phyloP scores from a whole-genome alignment of 2,113 vertebrate species.

The Triplophysa rosa region DNA sequence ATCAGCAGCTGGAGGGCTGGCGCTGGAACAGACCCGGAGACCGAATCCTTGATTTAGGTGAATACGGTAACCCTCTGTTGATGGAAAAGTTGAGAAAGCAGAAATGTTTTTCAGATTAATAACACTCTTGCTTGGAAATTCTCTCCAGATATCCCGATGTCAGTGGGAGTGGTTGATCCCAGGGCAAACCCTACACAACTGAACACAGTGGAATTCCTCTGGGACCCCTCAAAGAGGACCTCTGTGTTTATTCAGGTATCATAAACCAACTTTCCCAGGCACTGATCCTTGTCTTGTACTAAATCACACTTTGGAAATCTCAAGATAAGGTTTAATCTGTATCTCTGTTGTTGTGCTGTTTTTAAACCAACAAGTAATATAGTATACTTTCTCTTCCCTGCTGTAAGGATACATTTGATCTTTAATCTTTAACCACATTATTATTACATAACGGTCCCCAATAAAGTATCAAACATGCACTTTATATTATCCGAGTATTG shows the following conservation, averaged over 20 bases:
- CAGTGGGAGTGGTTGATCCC: slow-evolving; percentile 95
- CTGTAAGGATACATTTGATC: no score
- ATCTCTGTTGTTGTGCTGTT: neutral
- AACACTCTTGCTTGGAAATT: slow-evolving; percentile 29
- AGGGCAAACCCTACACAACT: slow-evolving; percentile 95
- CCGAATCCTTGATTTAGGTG: slow-evolving; percentile 93
- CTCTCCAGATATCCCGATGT: slow-evolving; percentile 93
- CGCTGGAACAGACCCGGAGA: slow-evolving; percentile 96
- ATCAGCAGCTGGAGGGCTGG: slow-evolving; percentile 98
- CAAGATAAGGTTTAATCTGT: neutral
- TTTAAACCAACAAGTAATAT: neutral
- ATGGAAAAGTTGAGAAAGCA: neutral
- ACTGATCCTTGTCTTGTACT: neutral
- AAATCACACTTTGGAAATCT: neutral
- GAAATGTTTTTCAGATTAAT: slow-evolving; percentile 4
- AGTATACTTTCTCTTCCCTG: no score
- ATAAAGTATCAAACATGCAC: no score
- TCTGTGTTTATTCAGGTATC: slow-evolving; percentile 97
- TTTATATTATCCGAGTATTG: no score
- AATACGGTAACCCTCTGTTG: slow-evolving; percentile 48
- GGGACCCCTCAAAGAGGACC: slow-evolving; percentile 95
- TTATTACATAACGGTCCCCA: no score
- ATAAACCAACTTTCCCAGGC: neutral
- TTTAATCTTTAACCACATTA: no score
- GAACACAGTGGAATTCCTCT: slow-evolving; percentile 97